phyloP scores from a whole-genome alignment of 2,113 vertebrate genomes.

The Passer montanus region DNA sequence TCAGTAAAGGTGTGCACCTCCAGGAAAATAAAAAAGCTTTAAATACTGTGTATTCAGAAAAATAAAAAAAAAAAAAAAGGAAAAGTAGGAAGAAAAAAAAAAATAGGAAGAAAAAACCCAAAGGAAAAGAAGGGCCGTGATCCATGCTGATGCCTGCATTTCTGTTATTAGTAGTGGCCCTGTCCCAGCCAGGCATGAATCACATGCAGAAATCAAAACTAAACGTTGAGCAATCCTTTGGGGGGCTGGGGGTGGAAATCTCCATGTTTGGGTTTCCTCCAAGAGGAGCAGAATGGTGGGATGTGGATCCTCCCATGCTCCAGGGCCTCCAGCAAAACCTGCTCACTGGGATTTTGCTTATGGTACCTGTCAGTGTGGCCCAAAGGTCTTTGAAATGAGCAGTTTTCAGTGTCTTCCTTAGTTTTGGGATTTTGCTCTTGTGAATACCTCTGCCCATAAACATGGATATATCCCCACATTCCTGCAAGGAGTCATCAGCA shows the following conservation, averaged over 20 bases:
- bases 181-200: conserved; percentile 37
- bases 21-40: background rate
- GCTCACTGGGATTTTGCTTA: background rate
- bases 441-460: background rate
- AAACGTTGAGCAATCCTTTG: background rate
- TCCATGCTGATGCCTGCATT: conserved; percentile 54
- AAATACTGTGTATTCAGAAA: background rate
- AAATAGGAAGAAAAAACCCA: background rate
- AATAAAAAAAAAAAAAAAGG: background rate
- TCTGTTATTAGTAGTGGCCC: conserved; percentile 55
- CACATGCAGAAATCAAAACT: conserved; percentile 45
- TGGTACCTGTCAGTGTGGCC: background rate
- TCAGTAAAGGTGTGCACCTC: background rate
- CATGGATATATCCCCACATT: background rate
- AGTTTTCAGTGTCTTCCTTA: background rate
- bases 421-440: background rate
- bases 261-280: background rate
- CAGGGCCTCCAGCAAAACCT: background rate
- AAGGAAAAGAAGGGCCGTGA: background rate
- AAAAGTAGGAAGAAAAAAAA: background rate
- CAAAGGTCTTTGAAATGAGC: background rate
- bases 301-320: background rate
- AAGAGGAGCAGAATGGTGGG: background rate
- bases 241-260: background rate
- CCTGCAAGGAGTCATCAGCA: background rate